phyloP scores from a whole-genome alignment of 2,113 vertebrate species.

The Brachyhypopomus gauderio region DNA sequence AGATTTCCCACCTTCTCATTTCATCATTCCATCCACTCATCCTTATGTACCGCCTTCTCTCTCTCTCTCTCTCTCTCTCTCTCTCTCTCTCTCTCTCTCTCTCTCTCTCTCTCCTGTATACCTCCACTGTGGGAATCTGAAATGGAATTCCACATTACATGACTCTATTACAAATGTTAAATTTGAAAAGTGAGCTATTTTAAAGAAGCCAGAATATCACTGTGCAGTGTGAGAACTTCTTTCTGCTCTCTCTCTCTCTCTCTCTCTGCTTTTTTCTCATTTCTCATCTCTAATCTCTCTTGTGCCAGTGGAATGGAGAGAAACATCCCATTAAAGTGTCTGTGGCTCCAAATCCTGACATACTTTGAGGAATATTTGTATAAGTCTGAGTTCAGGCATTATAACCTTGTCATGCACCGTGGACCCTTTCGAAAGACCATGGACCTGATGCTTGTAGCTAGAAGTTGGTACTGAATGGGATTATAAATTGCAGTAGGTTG shows the following conservation, averaged over 20 bases:
- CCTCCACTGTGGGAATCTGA: slow-evolving; percentile 49
- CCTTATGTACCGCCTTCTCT: neutral
- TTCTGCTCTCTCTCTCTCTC: slow-evolving; percentile 12
- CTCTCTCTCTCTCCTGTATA: neutral
- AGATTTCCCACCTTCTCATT: neutral
- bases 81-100: too few relatives aligned
- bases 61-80: too few relatives aligned
- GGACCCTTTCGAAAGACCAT: too few relatives aligned
- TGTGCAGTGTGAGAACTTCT: slow-evolving; percentile 1
- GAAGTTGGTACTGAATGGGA: too few relatives aligned
- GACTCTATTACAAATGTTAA: slow-evolving; percentile 44
- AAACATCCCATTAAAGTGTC: slow-evolving; percentile 47
- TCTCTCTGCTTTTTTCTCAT: slow-evolving; percentile 11
- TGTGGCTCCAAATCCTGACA: slow-evolving; percentile 3
- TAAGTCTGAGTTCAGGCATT: too few relatives aligned
- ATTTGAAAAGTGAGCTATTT: slow-evolving; percentile 27
- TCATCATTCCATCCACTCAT: slow-evolving; percentile 38
- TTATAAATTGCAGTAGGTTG: too few relatives aligned
- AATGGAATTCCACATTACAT: slow-evolving; percentile 47
- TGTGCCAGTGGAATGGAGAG: slow-evolving; percentile 38
- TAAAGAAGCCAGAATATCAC: slow-evolving; percentile 32
- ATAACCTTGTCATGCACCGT: too few relatives aligned
- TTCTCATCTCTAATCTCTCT: slow-evolving; percentile 16
- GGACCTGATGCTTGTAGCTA: too few relatives aligned
- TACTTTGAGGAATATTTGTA: neutral